Percentiles rank a stretch among this genome's conserved stretches.
These are phyloP conservation scores for Trissolcus brochymenae DNA, from an alignment of 2,888 invertebrate species.

Conservation along the genomic window DNA sequence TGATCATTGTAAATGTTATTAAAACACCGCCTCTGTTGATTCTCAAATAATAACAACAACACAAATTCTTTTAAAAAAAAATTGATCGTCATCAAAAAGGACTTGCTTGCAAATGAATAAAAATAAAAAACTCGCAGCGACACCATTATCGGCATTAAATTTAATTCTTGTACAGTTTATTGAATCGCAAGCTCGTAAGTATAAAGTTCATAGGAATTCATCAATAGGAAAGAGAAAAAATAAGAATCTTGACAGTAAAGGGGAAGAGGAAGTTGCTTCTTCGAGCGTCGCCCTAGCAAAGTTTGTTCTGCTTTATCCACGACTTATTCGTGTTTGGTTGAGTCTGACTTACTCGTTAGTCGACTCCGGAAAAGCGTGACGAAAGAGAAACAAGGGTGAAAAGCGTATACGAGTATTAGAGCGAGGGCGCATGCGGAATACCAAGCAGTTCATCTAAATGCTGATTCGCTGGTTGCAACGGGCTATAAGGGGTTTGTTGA, in stretches of 20 bases:
- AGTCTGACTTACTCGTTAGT: conserved; percentile 37
- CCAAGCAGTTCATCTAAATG: conserved; percentile 55
- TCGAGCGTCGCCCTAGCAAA: conserved; percentile 22
- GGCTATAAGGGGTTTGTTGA: conserved; percentile 21
- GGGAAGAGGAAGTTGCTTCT: not conserved
- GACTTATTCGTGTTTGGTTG: conserved; percentile 35
- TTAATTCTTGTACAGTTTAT: too few relatives aligned
- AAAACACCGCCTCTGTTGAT: too few relatives aligned
- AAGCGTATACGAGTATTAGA: conserved; percentile 23
- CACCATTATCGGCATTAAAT: too few relatives aligned
- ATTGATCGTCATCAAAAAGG: too few relatives aligned
- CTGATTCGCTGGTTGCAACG: conserved; percentile 45
- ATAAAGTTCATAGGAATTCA: not conserved
- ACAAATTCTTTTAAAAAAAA: too few relatives aligned
- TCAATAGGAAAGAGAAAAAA: not conserved
- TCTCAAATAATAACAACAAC: too few relatives aligned
- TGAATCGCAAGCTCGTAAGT: too few relatives aligned
- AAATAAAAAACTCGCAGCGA: too few relatives aligned
- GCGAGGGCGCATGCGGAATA: conserved; percentile 46
- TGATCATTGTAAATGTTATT: not conserved
- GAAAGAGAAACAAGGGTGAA: conserved; percentile 34
- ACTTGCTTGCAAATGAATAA: too few relatives aligned
- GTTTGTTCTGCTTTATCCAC: conserved; percentile 32
- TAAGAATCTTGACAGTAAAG: not conserved
- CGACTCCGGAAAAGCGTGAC: conserved; percentile 24